These are phyloP conservation scores for Syngnathus typhle DNA, from an alignment of 2,113 vertebrate genomes.

Conservation along the genomic window DNA sequence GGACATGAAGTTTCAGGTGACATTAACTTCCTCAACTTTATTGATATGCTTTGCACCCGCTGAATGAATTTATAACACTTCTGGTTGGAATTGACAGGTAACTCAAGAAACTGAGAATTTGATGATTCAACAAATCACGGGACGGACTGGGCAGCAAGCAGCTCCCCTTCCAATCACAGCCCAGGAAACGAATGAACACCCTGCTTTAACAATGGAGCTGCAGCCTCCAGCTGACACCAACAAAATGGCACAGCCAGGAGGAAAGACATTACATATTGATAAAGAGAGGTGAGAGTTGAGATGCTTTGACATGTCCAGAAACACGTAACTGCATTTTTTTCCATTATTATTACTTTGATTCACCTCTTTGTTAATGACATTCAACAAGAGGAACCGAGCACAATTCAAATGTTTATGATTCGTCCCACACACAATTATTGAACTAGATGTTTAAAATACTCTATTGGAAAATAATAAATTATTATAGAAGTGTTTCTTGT, in stretches of 20 bases:
- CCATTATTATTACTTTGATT: background rate
- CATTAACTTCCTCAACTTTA: background rate
- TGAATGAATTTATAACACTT: background rate
- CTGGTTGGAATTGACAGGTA: constrained; percentile 34
- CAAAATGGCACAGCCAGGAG: background rate
- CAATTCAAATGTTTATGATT: background rate
- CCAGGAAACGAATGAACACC: constrained; percentile 1
- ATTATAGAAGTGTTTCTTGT: too few species aligned
- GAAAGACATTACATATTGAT: background rate
- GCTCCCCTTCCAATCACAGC: background rate
- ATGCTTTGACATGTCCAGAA: background rate
- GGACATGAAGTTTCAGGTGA: constrained; percentile 68
- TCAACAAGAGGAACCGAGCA: background rate
- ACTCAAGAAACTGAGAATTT: constrained; percentile 67
- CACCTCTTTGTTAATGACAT: background rate
- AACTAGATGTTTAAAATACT: too few species aligned
- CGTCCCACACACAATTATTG: background rate
- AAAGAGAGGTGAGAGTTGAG: background rate
- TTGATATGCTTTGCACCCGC: background rate
- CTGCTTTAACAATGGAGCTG: background rate
- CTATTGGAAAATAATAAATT: too few species aligned
- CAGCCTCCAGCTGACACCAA: background rate
- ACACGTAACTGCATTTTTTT: constrained; percentile 26
- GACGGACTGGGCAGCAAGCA: constrained; percentile 13
- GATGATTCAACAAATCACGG: constrained; percentile 62